Base-by-base conservation (phyloP, 2,797 vertebrate genomes). In the Rhadinocentrus ornatus region DNA sequence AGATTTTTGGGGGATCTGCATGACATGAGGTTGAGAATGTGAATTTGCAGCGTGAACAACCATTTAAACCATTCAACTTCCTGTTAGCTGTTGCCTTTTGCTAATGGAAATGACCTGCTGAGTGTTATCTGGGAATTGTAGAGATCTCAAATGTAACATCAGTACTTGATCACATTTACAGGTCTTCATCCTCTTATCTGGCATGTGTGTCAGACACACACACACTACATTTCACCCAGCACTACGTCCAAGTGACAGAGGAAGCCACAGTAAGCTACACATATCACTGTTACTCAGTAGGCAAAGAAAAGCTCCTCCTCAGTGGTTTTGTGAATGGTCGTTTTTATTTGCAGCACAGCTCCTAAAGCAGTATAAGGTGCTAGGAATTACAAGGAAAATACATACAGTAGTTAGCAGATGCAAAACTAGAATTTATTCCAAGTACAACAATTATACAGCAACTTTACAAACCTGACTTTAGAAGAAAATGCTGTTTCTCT, bases 391-490 rank as follows among this genome's bases (percentile, higher is more conserved):
- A 11, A 9, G 26, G 32, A 11, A 7, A 50, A 74, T 24, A 57
- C 3, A 34, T 2, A 66, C 35, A 34, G n/a, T 12, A 31, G 24
- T 22, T 39, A 6, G 10, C 6, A n/a, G 48, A 16, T 53, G 39
- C 24, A 24, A 24, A 35, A 59, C 22, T 34, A 11, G 48, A 2
- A 31, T 65, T 69, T 75, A 65, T 76, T 65, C 3, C 12, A 31
- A 54, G 13, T 11, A 12, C 12, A 66, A 62, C 10, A 48, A 13
- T 22, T 64, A 2, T 10, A 58, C 10, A 11, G 27, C 39, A 66
- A 24, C 0, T 26, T 20, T 55, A 5, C 9, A 50, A 16, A 52
- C 6, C 18, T 26, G 41, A 32, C 15, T 65, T 48, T 29, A 50
- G n/a, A 71, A 29, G 4, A 16, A 0, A 31, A 24, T 16, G 22